These are phyloP conservation scores for Rhinolophus ferrumequinum DNA, from an alignment of 2,113 vertebrate genomes.

Conservation along the genomic window DNA sequence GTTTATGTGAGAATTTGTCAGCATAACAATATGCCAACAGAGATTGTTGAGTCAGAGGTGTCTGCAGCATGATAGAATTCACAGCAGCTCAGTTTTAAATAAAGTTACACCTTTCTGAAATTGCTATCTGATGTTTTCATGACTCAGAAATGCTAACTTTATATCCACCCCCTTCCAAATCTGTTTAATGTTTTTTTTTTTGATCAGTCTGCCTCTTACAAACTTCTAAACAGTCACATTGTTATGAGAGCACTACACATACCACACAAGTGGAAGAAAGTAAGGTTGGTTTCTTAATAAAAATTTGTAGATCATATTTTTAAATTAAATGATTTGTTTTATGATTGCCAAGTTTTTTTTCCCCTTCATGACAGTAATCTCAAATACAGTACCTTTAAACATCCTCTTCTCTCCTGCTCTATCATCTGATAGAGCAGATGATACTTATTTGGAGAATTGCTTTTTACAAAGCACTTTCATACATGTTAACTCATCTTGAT, in stretches of 20 bases:
- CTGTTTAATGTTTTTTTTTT: slow-evolving; percentile 67
- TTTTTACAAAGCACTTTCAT: neutral
- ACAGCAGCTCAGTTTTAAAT: slow-evolving; percentile 70
- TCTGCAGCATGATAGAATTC: slow-evolving; percentile 45
- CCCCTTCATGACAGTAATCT: neutral
- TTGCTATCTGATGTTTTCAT: slow-evolving; percentile 78
- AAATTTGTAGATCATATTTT: slow-evolving; percentile 46
- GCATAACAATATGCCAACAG: slow-evolving; percentile 78
- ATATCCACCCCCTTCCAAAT: slow-evolving; percentile 77
- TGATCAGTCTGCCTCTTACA: slow-evolving; percentile 63
- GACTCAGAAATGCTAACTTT: slow-evolving; percentile 83
- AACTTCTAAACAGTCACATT: slow-evolving; percentile 47
- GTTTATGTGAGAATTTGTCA: slow-evolving; percentile 74
- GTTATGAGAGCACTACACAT: neutral
- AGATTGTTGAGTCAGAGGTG: slow-evolving; percentile 77
- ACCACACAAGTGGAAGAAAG: slow-evolving; percentile 14
- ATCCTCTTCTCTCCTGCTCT: neutral
- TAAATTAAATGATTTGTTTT: slow-evolving; percentile 33
- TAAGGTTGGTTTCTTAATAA: slow-evolving; percentile 24
- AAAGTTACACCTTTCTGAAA: slow-evolving; percentile 74
- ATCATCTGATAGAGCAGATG: too few species aligned
- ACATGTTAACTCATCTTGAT: slow-evolving; percentile 19
- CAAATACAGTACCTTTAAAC: neutral
- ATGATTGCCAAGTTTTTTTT: neutral
- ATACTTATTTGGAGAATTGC: neutral